Evolutionary conservation across 2,888 invertebrate genomes (phyloP).

Genomic region (Choreutis nemorana): DNA sequence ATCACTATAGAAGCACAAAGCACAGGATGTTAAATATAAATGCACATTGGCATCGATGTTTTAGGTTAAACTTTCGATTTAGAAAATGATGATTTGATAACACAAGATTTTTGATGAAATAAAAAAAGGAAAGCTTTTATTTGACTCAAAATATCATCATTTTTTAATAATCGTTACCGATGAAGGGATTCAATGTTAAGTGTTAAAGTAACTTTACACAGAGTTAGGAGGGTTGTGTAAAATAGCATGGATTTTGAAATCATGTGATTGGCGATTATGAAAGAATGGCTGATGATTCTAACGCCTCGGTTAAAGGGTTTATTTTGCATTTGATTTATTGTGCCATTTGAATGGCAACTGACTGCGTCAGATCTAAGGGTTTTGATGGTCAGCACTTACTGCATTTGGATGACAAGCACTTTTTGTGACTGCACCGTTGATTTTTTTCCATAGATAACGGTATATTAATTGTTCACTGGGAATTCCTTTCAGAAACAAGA

Average conservation of each 20-base stretch:
- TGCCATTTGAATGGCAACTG: conserved; percentile 23
- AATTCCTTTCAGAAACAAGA: conserved; percentile 83
- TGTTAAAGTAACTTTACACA: too few species aligned
- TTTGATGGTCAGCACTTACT: conserved; percentile 46
- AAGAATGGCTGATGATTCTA: conserved; percentile 50
- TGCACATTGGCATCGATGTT: conserved; percentile 39
- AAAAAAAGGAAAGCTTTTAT: conserved; percentile 14
- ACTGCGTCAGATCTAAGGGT: conserved; percentile 26
- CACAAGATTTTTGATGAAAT: too few species aligned
- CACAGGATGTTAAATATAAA: conserved; percentile 25
- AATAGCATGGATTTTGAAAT: conserved; percentile 52
- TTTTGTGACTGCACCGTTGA: conserved; percentile 40
- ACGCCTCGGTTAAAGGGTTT: conserved; percentile 47
- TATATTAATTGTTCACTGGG: conserved; percentile 27
- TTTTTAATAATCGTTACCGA: too few species aligned
- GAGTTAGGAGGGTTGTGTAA: conserved; percentile 55
- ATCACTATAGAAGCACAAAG: conserved; percentile 40
- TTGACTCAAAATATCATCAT: conserved; percentile 2
- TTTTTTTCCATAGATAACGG: conserved; percentile 10
- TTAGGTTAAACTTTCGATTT: conserved; percentile 13
- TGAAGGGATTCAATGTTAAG: too few species aligned
- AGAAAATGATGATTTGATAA: conserved; percentile 2
- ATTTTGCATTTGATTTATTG: conserved; percentile 40
- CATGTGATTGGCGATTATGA: conserved; percentile 31
- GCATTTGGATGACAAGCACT: conserved; percentile 57